Evolutionary conservation across 2,888 invertebrate genomes (phyloP), one percentile per base, ranked within the genome.

Genomic region (Zaprionus obscuricornis): DNA sequence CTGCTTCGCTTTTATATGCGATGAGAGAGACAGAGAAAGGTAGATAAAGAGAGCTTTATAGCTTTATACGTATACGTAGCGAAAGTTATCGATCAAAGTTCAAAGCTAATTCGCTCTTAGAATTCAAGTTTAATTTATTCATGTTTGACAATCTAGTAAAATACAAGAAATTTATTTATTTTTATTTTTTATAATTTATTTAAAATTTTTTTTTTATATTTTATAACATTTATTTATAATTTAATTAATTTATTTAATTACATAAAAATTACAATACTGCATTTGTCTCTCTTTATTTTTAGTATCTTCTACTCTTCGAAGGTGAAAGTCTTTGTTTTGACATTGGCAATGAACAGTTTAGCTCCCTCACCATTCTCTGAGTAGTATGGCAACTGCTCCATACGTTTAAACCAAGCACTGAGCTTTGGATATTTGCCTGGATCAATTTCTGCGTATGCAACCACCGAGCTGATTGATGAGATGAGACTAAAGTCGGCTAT

Each of bases 401-500:
- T 51, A 5, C 85, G 77, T 16, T 85, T 70, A 18, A 85, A 56
- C 88, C 89, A 89, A 20, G 72, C 77, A 0, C 27, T 55, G 5
- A 88, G 2, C 45, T 85, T 87, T 0, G 77, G 78, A 50, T 75
- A 88, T 47, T 74, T 86, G 3, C 40, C 33, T 3, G 52, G 20
- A 37, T 87, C 83, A 29, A 82, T 54, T 3, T 74, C 74, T 22
- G 68, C 24, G 16, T 75, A 67, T 2, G 47, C 77, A n/a, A 72
- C 67, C 47, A 85, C n/a, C 2, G 83, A 77, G 1, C 78, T 71
- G 2, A 86, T 67, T 2, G 85, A 55, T 2, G 84, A 51, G 8
- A 87, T 54, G 13, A 82, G 50, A 47, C 85, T 77, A 7, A 88
- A 85, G 63, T 89, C 89, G 1, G 88, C 89, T 43, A 89, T 68